Evolutionary conservation across 2,797 vertebrate species (phyloP), one percentile per base, ranked within the genome.

Genomic region (Lagorchestes hirsutus): DNA sequence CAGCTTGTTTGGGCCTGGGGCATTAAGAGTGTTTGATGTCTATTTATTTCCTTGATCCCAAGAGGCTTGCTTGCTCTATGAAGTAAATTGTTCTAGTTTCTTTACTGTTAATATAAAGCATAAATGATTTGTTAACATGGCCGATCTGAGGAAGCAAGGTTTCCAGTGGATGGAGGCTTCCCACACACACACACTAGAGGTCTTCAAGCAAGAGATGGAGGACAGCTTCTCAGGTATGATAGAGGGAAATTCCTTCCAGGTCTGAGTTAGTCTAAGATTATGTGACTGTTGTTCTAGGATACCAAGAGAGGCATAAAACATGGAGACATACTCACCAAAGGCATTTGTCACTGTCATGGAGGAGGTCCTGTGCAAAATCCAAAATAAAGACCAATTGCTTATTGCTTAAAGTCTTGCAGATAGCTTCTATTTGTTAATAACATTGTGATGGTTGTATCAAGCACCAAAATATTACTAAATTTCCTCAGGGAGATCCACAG

Each of bases 111-210:
- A 10, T 46, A 50, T 87, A 50, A 92, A 92, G n/a, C 52, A 0
- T 22, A 55, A 90, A 62, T 59, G 50, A 92, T 94, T 95, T 95
- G 40, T 87, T 87, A 87, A 50, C 74, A 87, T 50, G 40, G 22
- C 74, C 28, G 74, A 87, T 87, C 40, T 82, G 74, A 82, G 74
- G 22, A 82, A 82, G n/a, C 40, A 18, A 74, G 40, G 18, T 46
- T 82, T 82, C 40, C 10, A 27, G n/a, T 18, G 40, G 22, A 50
- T 87, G 40, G 22, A 87, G 74, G 40, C 52, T 52, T 52, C 52
- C 5, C 52, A 5, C 52, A 9, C 6, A 52, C 52, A 52, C 52
- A 52, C 52, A 52, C 52, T 52, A 52, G n/a, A 82, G n/a, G n/a
- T 40, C 34, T 82, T 40, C n/a, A 46, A 82, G n/a, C 1, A 24